Percentiles rank a stretch among this genome's conserved stretches.
Evolutionary conservation across 2,797 vertebrate genomes (phyloP).

Genomic region (Cacajao melanocephalus): DNA sequence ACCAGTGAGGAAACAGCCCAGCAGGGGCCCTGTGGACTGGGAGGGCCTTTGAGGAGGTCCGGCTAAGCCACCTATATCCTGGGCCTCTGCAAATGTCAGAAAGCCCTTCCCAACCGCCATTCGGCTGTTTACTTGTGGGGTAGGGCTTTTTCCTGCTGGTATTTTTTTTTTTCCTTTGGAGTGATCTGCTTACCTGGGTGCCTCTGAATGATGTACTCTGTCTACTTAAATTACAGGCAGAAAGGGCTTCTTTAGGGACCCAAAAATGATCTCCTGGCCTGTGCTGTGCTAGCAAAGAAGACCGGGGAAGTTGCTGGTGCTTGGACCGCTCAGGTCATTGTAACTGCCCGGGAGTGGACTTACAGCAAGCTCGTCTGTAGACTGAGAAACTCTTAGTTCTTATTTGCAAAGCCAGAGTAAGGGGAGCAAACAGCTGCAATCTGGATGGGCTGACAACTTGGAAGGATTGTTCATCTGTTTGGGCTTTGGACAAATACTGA

Average conservation of each 20-base stretch:
- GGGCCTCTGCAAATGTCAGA: background rate
- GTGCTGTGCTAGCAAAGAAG: background rate
- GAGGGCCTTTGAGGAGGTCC: background rate
- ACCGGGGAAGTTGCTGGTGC: background rate
- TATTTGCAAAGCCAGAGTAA: background rate
- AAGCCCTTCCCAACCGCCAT: background rate
- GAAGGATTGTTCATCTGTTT: background rate
- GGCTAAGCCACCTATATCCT: background rate
- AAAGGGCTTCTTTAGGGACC: background rate
- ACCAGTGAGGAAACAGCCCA: background rate
- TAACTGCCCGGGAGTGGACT: background rate
- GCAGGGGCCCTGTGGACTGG: background rate
- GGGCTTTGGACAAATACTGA: background rate
- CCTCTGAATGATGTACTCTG: slow-evolving; percentile 2
- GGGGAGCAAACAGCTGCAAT: background rate
- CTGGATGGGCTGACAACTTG: no score
- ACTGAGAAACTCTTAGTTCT: background rate
- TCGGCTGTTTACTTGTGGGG: background rate
- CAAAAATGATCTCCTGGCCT: background rate
- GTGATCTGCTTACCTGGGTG: background rate
- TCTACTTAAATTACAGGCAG: background rate
- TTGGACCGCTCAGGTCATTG: background rate
- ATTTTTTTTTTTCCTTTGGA: background rate
- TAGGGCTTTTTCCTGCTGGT: background rate
- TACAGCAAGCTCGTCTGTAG: fast-evolving